A percentile compares a stretch with the other conserved stretches of the same genome.
phyloP scores from a whole-genome alignment of 2,797 vertebrate species.

The Manis pentadactyla region DNA sequence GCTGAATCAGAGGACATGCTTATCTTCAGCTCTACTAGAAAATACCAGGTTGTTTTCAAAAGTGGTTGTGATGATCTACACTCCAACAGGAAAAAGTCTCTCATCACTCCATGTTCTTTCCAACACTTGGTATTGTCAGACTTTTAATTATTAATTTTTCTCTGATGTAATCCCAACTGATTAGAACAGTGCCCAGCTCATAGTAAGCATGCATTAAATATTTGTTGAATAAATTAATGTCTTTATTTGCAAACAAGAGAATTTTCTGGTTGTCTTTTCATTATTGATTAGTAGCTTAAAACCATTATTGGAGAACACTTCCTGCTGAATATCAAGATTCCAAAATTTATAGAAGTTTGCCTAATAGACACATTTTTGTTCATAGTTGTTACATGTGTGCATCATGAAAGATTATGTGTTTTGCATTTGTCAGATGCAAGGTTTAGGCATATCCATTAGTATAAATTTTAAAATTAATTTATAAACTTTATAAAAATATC shows the following conservation, averaged over 20 bases:
- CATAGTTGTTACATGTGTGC: neutral
- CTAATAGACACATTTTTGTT: neutral
- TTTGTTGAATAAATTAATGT: constrained; percentile 18
- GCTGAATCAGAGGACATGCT: neutral
- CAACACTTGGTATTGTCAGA: neutral
- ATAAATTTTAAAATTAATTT: constrained; percentile 4
- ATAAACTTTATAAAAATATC: neutral
- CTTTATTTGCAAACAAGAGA: constrained; percentile 4
- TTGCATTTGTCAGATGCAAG: neutral
- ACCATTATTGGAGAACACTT: neutral
- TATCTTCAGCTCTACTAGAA: constrained; percentile 8
- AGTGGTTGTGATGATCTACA: neutral
- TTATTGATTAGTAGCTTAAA: constrained; percentile 41
- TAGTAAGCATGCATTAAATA: constrained; percentile 14
- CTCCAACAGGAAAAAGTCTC: neutral
- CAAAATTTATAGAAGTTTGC: constrained; percentile 11
- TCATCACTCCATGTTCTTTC: neutral
- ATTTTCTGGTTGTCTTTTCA: constrained; percentile 18
- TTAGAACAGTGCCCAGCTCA: constrained; percentile 1
- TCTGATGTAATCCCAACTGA: neutral
- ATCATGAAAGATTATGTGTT: neutral
- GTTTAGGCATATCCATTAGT: neutral
- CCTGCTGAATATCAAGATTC: neutral
- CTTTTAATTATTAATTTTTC: constrained; percentile 33
- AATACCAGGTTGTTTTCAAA: neutral